Conservation (phyloP, 2,888 invertebrate species). For the Drosophila kuntzei region DNA sequence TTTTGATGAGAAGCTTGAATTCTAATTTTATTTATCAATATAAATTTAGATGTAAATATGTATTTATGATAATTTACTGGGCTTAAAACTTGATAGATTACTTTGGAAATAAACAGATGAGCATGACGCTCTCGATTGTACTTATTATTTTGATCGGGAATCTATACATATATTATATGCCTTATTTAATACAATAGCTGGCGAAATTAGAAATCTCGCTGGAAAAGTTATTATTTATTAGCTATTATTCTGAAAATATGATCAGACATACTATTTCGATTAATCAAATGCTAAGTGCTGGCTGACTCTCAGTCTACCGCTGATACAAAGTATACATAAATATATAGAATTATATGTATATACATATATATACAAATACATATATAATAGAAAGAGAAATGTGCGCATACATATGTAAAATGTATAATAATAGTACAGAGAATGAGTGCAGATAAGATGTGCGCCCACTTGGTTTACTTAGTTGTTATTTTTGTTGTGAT, state of each 20-base stretch:
- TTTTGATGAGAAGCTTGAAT: too few species aligned
- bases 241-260: background rate
- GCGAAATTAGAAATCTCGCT: background rate
- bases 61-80: background rate
- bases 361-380: background rate
- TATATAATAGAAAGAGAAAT: slow-evolving; percentile 30
- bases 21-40: too few species aligned
- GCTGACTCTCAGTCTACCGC: slow-evolving; percentile 12
- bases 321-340: slow-evolving; percentile 6
- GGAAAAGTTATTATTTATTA: background rate
- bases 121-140: background rate
- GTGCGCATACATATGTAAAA: slow-evolving; percentile 30
- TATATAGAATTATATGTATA: background rate
- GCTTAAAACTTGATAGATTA: background rate
- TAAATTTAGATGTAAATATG: background rate
- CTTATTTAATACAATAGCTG: background rate
- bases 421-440: slow-evolving; percentile 59
- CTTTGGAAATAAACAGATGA: background rate
- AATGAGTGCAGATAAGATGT: slow-evolving; percentile 60
- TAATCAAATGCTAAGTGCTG: slow-evolving; percentile 16
- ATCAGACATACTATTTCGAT: slow-evolving; percentile 11
- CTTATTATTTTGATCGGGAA: slow-evolving; percentile 2
- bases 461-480: slow-evolving; percentile 32
- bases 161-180: background rate
- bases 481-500: slow-evolving; percentile 31